These are phyloP conservation scores for Lycodopsis pacificus DNA, from an alignment of 2,797 vertebrate genomes.

Conservation along the genomic window DNA sequence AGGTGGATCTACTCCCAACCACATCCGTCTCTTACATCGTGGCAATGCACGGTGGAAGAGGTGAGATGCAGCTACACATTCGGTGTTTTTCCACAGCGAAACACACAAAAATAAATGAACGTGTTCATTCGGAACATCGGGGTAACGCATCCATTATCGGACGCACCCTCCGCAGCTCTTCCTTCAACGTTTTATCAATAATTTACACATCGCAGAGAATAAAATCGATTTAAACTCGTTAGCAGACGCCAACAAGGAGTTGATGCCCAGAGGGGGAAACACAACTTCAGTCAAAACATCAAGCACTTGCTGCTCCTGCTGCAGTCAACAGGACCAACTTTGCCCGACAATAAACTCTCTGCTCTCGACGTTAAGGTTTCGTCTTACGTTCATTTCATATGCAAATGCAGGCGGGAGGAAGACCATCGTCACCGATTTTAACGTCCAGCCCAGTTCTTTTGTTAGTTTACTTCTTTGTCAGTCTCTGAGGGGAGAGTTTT, in stretches of 20 bases:
- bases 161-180: neutral
- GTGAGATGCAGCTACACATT: neutral
- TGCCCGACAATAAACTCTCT: constrained; percentile 35
- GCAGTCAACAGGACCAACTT: constrained; percentile 31
- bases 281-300: neutral
- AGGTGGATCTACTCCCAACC: no score
- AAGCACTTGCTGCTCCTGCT: constrained; percentile 42
- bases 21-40: neutral
- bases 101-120: neutral
- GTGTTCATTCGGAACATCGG: neutral
- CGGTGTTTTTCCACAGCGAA: neutral
- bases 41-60: accelerated
- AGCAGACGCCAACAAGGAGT: neutral
- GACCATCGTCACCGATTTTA: constrained; percentile 78
- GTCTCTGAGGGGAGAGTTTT: constrained; percentile 63
- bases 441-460: constrained; percentile 85
- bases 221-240: neutral
- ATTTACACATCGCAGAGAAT: constrained; percentile 3
- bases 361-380: constrained; percentile 65
- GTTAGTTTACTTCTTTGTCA: constrained; percentile 86
- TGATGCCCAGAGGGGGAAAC: neutral
- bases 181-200: neutral
- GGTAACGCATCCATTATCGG: constrained; percentile 6
- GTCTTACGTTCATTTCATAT: constrained; percentile 83
- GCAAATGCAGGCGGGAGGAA: constrained; percentile 78